These are phyloP conservation scores for Erpobdella octoculata DNA, from an alignment of 2,888 invertebrate species.

Conservation along the genomic window DNA sequence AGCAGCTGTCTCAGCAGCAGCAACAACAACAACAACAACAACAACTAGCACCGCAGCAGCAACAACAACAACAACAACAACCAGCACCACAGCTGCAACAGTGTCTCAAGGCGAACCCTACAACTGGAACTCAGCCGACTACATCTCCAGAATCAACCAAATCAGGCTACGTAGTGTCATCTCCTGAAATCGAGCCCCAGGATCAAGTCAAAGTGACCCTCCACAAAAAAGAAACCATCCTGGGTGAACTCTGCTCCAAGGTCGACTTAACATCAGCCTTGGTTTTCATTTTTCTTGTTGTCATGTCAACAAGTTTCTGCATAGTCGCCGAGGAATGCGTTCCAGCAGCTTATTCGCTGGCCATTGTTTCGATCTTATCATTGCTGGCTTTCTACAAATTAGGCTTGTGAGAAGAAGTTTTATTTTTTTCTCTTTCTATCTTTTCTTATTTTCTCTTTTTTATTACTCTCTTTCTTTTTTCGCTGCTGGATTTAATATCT, in stretches of 20 bases:
- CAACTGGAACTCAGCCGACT: not conserved
- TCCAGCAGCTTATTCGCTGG: constrained; percentile 6
- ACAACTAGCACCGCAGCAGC: too few relatives aligned
- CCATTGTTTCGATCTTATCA: constrained; percentile 12
- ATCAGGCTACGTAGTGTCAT: not conserved
- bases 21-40: too few relatives aligned
- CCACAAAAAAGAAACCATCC: not conserved
- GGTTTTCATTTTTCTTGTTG: not conserved
- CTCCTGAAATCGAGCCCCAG: not conserved
- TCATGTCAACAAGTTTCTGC: not conserved
- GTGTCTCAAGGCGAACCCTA: not conserved
- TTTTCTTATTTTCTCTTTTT: too few relatives aligned
- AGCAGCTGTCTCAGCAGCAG: too few relatives aligned
- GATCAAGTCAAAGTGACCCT: not conserved
- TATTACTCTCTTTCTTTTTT: too few relatives aligned
- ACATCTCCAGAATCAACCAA: too few relatives aligned
- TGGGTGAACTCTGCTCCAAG: constrained; percentile 10
- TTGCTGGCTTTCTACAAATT: constrained; percentile 14
- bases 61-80: too few relatives aligned
- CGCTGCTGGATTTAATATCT: too few relatives aligned
- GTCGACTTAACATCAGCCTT: constrained; percentile 6
- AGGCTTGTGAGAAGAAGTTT: constrained; percentile 13
- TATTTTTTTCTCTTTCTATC: too few relatives aligned
- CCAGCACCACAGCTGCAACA: too few relatives aligned
- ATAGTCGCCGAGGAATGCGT: constrained; percentile 18